Evolutionary conservation across 2,113 vertebrate genomes (phyloP), one percentile per base, ranked within the genome.

Genomic region (Rafetus swinhoei): DNA sequence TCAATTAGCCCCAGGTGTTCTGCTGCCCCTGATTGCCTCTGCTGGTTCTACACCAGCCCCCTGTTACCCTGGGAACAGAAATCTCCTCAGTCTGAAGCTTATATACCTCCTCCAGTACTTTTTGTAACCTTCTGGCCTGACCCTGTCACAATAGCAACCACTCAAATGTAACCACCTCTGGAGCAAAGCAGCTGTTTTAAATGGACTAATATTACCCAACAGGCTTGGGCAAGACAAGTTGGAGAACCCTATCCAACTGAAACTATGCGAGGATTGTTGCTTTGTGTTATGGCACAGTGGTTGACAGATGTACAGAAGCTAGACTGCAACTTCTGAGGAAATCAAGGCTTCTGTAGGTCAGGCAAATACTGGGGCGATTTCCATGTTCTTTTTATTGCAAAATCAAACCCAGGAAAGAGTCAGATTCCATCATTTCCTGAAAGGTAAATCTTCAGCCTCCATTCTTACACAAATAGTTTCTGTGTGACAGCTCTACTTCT

Each of bases 391-490:
- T n/a, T n/a, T n/a, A n/a, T n/a, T n/a, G n/a, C n/a, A n/a, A n/a
- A n/a, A n/a, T n/a, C n/a, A n/a, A n/a, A n/a, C n/a, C n/a, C n/a
- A n/a, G n/a, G n/a, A 93, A 35, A 53, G 69, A 87, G 72, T 1
- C 59, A 56, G n/a, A 74, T 22, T 72, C 87, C 35, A 12, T 19
- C 32, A 65, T 22, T 57, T 88, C 72, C 86, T 24, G 1, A 3
- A 29, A 29, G 22, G 85, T 69, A 69, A 80, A 85, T 29, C 79
- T 14, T 89, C 85, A 81, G 22, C 76, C n/a, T 60, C 76, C 22
- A 79, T 57, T 81, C 76, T 81, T 74, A 60, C 45, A 39, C 24
- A 55, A 92, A 93, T 88, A 85, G 76, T 90, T 93, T n/a, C n/a
- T n/a, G n/a, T 74, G 88, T 57, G 19, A 79, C 72, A 88, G 45